Evolutionary conservation across 2,888 invertebrate species (phyloP).

Genomic region (Cetonia aurata): DNA sequence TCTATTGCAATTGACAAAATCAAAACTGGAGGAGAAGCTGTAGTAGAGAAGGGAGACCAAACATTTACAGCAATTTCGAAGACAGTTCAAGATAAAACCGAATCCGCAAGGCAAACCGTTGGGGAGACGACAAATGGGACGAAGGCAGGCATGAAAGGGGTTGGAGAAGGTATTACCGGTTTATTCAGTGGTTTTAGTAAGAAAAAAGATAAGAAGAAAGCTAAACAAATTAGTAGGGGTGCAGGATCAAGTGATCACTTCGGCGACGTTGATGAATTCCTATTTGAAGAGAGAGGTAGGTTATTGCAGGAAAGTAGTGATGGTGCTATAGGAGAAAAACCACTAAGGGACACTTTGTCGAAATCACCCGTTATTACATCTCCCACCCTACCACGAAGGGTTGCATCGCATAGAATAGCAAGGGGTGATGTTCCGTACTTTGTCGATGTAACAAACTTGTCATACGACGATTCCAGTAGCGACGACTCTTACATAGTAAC

Average conservation of each 20-base stretch:
- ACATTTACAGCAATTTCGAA: slow-evolving; percentile 32
- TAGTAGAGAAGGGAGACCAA: slow-evolving; percentile 4
- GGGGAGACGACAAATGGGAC: slow-evolving; percentile 34
- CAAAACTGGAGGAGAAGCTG: slow-evolving; percentile 41
- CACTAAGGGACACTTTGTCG: slow-evolving; percentile 9
- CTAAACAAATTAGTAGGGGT: background rate
- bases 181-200: slow-evolving; percentile 33
- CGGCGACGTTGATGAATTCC: slow-evolving; percentile 49
- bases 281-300: slow-evolving; percentile 41
- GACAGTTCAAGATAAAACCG: slow-evolving; percentile 4
- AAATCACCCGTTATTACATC: slow-evolving; percentile 61
- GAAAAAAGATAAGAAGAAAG: slow-evolving; percentile 43
- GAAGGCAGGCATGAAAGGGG: slow-evolving; percentile 26
- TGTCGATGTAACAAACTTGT: slow-evolving; percentile 60
- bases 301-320: slow-evolving; percentile 26
- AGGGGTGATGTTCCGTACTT: slow-evolving; percentile 62
- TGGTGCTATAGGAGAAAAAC: background rate
- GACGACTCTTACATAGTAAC: slow-evolving; percentile 54
- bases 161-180: slow-evolving; percentile 12
- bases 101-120: background rate
- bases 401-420: slow-evolving; percentile 61
- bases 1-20: slow-evolving; percentile 43
- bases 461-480: slow-evolving; percentile 58
- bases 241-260: slow-evolving; percentile 46
- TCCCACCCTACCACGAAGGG: slow-evolving; percentile 61